A percentile compares a stretch with the other conserved stretches of the same genome.
These are phyloP conservation scores for Trissolcus basalis DNA, from an alignment of 1,140 invertebrate species.

Conservation along the genomic window DNA sequence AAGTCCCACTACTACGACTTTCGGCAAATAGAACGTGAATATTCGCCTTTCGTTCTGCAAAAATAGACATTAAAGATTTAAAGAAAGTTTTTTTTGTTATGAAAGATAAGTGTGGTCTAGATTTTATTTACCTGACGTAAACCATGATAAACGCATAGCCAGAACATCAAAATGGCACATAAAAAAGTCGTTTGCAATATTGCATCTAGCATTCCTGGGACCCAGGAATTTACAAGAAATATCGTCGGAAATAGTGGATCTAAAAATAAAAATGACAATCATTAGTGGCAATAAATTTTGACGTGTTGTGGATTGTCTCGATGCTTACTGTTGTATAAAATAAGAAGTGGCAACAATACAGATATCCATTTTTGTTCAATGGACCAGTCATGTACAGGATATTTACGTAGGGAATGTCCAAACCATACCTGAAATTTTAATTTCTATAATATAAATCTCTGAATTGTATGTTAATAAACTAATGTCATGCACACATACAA, in stretches of 20 bases:
- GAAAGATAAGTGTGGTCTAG: neutral
- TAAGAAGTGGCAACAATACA: constrained; percentile 89
- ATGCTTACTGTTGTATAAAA: constrained; percentile 93
- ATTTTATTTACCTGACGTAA: constrained; percentile 84
- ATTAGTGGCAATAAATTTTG: neutral
- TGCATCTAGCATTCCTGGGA: constrained; percentile 93
- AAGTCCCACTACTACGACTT: constrained; percentile 90
- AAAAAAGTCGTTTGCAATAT: constrained; percentile 94
- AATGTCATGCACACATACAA: too few species aligned
- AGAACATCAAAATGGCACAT: constrained; percentile 91
- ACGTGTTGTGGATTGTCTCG: too few species aligned
- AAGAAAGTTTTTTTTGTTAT: neutral
- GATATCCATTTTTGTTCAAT: constrained; percentile 98
- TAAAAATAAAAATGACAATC: constrained; percentile 70
- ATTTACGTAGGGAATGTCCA: constrained; percentile 90
- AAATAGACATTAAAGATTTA: constrained; percentile 7
- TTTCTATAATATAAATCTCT: neutral
- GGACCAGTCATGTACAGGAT: constrained; percentile 94
- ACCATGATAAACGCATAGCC: constrained; percentile 96
- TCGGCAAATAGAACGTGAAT: constrained; percentile 92
- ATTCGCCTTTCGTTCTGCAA: constrained; percentile 89
- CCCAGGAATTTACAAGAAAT: constrained; percentile 91
- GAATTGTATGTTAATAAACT: too few species aligned
- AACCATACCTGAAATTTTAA: constrained; percentile 88
- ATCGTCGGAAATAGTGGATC: constrained; percentile 95